These are phyloP conservation scores for Alligator sinensis DNA, from an alignment of 2,113 vertebrate species.

Conservation along the genomic window DNA sequence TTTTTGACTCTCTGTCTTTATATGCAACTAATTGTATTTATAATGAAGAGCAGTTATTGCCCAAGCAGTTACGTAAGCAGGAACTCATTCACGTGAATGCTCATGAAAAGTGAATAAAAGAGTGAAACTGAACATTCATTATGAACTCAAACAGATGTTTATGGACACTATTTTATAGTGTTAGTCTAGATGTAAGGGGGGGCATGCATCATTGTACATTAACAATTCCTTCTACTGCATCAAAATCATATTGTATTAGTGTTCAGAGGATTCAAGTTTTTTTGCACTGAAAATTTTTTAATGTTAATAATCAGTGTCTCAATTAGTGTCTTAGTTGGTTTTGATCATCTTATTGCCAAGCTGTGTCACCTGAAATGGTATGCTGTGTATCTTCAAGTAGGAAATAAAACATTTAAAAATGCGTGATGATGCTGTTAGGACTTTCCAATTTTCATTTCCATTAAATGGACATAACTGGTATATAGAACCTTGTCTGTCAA, in stretches of 20 bases:
- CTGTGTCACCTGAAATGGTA: slow-evolving; percentile 70
- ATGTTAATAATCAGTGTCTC: slow-evolving; percentile 45
- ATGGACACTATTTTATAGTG: not conserved
- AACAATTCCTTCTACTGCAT: not conserved
- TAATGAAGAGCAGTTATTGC: not conserved
- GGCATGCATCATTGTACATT: not conserved
- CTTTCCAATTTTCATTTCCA: slow-evolving; percentile 22
- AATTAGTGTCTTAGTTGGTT: slow-evolving; percentile 54
- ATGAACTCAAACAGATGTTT: not conserved
- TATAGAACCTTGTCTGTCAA: not conserved
- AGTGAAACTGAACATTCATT: not conserved
- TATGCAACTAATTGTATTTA: accelerated
- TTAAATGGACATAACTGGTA: slow-evolving; percentile 17
- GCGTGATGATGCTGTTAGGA: not conserved
- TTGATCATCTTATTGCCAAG: slow-evolving; percentile 50
- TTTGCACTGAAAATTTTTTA: slow-evolving; percentile 40
- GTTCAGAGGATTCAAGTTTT: slow-evolving; percentile 38
- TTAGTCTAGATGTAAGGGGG: not conserved
- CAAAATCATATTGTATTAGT: not conserved
- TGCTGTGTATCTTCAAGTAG: slow-evolving; percentile 49
- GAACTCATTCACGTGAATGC: not conserved
- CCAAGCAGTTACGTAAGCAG: accelerated
- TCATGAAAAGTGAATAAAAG: not conserved
- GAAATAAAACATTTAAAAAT: slow-evolving; percentile 8
- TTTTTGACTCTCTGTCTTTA: not conserved